These are phyloP conservation scores for Aradus depressus DNA, from an alignment of 2,888 invertebrate species.

Conservation along the genomic window DNA sequence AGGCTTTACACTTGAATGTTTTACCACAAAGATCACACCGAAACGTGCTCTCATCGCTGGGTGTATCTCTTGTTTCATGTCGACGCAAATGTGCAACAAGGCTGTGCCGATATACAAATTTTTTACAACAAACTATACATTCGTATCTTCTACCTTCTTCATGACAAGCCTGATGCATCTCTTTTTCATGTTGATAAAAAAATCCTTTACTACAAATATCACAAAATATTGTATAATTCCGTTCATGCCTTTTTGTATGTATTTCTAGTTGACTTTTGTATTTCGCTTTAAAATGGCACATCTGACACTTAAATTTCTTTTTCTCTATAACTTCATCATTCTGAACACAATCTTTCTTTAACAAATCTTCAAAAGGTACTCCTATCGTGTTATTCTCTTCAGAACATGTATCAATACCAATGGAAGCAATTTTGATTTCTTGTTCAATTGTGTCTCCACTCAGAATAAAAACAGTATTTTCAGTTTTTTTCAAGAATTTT, in stretches of 20 bases:
- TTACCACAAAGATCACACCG: constrained; percentile 42
- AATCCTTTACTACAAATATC: constrained; percentile 37
- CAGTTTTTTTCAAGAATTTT: too few relatives aligned
- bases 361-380: neutral
- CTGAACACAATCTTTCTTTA: neutral
- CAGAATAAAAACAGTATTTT: too few relatives aligned
- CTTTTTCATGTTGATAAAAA: constrained; percentile 37
- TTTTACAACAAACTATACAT: constrained; percentile 37
- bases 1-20: constrained; percentile 37
- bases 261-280: constrained; percentile 11
- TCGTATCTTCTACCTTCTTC: constrained; percentile 31
- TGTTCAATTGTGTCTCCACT: too few relatives aligned
- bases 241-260: constrained; percentile 46
- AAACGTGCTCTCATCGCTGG: constrained; percentile 27
- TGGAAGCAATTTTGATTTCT: neutral
- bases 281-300: constrained; percentile 5
- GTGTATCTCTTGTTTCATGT: constrained; percentile 9
- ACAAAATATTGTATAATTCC: constrained; percentile 39
- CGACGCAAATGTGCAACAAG: constrained; percentile 34
- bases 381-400: neutral
- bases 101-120: constrained; percentile 37
- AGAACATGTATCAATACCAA: neutral
- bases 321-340: neutral
- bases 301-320: neutral
- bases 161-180: constrained; percentile 46